Evolutionary conservation across 1,140 invertebrate species (phyloP), one percentile per base, ranked within the genome.

Genomic region (Zaprionus africanus): DNA sequence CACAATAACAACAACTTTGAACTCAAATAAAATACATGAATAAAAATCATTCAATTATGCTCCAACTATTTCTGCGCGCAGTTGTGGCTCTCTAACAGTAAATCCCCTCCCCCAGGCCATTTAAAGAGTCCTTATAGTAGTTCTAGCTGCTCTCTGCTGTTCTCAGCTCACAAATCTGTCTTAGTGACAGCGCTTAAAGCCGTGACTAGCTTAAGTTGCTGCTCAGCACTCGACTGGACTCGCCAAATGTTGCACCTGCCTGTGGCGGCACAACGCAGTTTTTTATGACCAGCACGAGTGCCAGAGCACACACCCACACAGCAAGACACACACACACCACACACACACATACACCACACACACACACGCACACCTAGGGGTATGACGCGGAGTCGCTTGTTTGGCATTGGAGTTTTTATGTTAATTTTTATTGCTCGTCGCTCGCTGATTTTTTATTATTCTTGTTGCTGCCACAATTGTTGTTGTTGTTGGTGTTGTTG

Each of bases 401-500:
- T 69, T 73, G 70, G 63, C 70, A 67, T 63, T 62, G 72, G 65
- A 13, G 46, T 72, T 56, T 72, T 76, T 76, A 76, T 72, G 68
- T 76, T 72, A 66, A 76, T 76, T 72, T 72, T 77, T 73, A 77
- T 77, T 77, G 62, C 69, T 67, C 57, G 69, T 59, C 66, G 57
- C 43, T 71, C 61, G 74, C 74, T 62, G 61, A 65, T 76, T 76
- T 76, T 77, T 77, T 77, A 66, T 77, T 77, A 71, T 73, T 56
- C 28, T 63, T 62, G 26, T 66, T 61, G 17, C 57, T 46, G n/a
- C 11, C 31, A 12, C 6, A 22, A 3, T 12, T 12, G 5, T 9
- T 31, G 12, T 51, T 28, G 43, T 6, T 38, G 53, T n/a, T 56
- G 13, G 51, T 19, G 43, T 15, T 46, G 15, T 17, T 49, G 13